These are phyloP conservation scores for Takifugu ocellatus DNA, from an alignment of 2,797 vertebrate genomes.

Conservation along the genomic window DNA sequence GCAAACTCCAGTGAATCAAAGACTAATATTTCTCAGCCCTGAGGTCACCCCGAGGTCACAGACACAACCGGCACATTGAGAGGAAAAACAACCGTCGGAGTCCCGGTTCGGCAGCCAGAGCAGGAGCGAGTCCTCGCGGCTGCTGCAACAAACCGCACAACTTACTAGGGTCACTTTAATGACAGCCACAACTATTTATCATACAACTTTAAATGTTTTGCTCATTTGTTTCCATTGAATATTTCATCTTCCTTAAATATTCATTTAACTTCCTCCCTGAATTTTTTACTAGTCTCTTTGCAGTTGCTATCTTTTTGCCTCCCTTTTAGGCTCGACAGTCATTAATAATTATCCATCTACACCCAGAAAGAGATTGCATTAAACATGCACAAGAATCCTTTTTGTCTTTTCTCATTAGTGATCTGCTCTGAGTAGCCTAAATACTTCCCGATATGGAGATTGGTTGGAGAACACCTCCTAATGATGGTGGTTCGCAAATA, in stretches of 20 bases:
- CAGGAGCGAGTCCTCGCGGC: constrained; percentile 53
- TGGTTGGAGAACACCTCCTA: constrained; percentile 64
- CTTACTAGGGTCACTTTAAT: constrained; percentile 58
- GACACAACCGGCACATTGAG: constrained; percentile 49
- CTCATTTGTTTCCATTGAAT: constrained; percentile 83
- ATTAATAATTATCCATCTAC: constrained; percentile 82
- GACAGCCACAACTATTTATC: constrained; percentile 73
- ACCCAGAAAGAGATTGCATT: constrained; percentile 79
- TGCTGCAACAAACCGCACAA: constrained; percentile 54
- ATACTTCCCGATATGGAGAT: constrained; percentile 80
- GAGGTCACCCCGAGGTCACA: constrained; percentile 60
- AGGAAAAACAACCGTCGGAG: constrained; percentile 60
- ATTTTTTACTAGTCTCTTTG: constrained; percentile 79
- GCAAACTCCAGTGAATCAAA: constrained; percentile 62
- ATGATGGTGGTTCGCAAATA: constrained; percentile 71
- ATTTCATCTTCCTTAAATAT: constrained; percentile 83
- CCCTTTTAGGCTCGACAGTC: constrained; percentile 77
- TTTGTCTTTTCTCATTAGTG: constrained; percentile 84
- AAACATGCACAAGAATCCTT: constrained; percentile 80
- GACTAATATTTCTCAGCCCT: constrained; percentile 66
- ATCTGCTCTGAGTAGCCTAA: constrained; percentile 77
- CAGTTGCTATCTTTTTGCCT: constrained; percentile 66
- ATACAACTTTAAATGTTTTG: constrained; percentile 79
- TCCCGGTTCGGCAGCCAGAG: constrained; percentile 41
- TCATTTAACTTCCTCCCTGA: constrained; percentile 79